Conservation (phyloP, 2,113 vertebrate genomes). For the Chelonoidis abingdonii region DNA sequence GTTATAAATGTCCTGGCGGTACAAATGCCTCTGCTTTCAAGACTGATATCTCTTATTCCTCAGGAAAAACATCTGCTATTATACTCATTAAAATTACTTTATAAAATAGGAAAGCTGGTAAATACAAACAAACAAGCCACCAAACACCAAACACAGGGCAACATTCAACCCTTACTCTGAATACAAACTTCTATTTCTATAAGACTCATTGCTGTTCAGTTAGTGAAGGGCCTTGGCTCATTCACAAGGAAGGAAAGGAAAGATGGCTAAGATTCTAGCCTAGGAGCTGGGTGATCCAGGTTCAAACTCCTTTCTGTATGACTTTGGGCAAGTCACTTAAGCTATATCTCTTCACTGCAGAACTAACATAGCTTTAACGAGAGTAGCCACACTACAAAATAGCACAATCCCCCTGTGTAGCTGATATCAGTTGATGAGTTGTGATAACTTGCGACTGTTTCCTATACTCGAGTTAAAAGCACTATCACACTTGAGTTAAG, state of each 20-base stretch:
- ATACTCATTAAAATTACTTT: constrained; percentile 68
- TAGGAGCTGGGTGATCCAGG: background rate
- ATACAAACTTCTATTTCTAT: constrained; percentile 5
- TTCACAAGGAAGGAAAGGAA: background rate
- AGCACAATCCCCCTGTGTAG: no score
- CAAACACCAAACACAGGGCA: constrained; percentile 24
- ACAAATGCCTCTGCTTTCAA: constrained; percentile 29
- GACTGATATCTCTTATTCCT: constrained; percentile 55
- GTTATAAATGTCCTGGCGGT: constrained; percentile 63
- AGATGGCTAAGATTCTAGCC: background rate
- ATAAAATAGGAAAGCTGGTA: constrained; percentile 60
- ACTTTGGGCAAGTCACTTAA: background rate
- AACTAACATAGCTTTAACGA: background rate
- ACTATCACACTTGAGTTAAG: background rate
- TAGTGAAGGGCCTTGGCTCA: background rate
- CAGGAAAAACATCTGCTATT: constrained; percentile 59
- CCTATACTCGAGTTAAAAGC: background rate
- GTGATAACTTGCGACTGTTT: fast-evolving
- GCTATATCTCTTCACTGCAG: background rate
- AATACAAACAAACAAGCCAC: constrained; percentile 59
- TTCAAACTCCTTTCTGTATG: background rate
- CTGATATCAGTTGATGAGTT: background rate
- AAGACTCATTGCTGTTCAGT: background rate
- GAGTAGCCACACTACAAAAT: background rate
- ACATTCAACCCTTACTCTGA: background rate